A percentile compares a stretch with the other conserved stretches of the same genome.
Evolutionary conservation across 2,113 vertebrate species (phyloP).

Genomic region (Solenodon paradoxus): DNA sequence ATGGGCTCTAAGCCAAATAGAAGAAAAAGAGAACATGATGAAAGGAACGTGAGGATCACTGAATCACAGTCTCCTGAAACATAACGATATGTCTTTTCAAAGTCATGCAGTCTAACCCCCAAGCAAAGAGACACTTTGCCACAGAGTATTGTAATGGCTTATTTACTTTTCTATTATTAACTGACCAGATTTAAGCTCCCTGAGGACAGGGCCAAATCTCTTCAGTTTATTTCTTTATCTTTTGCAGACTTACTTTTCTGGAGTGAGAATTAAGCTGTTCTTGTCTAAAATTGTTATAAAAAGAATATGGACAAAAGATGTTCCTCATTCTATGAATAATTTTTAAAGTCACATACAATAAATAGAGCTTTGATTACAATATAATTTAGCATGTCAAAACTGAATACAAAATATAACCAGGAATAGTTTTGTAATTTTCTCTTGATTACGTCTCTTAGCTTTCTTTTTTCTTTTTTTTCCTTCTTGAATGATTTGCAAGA

Average conservation of each 20-base stretch:
- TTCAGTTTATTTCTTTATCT: not conserved
- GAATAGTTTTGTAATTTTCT: not conserved
- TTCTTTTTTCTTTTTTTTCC: not conserved
- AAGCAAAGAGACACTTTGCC: not conserved
- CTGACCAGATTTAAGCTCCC: not conserved
- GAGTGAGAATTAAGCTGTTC: fast-evolving
- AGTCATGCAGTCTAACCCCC: not conserved
- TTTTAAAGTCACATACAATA: not conserved
- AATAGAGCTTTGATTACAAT: not conserved
- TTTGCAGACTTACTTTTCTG: not conserved
- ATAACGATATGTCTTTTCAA: not conserved
- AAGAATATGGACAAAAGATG: not conserved
- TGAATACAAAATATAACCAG: not conserved
- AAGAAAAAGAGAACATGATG: not conserved
- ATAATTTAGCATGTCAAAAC: not conserved
- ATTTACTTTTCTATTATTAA: not conserved
- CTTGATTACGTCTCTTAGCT: not conserved
- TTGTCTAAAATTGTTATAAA: not conserved
- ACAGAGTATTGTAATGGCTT: not conserved
- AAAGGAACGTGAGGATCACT: not conserved
- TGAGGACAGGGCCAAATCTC: not conserved
- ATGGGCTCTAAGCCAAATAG: not conserved
- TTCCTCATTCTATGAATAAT: not conserved
- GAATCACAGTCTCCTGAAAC: not conserved
- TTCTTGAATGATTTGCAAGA: not conserved